A percentile compares a stretch with the other conserved stretches of the same genome.
phyloP scores from a whole-genome alignment of 35 echinoderm and acorn worm species.

The Chiridota heheva region DNA sequence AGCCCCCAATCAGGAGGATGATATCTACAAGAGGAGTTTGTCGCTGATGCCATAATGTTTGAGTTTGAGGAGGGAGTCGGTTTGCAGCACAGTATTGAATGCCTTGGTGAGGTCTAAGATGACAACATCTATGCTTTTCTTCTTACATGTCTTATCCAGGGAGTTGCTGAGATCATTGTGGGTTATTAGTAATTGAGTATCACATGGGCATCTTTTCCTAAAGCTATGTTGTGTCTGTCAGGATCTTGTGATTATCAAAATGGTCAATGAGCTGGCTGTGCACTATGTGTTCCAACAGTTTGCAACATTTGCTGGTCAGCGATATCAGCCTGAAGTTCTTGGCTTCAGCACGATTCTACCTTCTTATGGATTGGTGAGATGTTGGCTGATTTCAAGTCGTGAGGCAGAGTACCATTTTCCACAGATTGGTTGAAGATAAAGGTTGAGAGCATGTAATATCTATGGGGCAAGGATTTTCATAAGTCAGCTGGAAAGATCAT shows the following conservation, averaged over 20 bases:
- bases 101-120: conserved; percentile 41
- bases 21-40: background rate
- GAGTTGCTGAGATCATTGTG: conserved; percentile 6
- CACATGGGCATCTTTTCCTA: conserved; percentile 42
- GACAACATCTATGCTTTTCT: conserved; percentile 6
- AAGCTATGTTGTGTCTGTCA: conserved; percentile 32
- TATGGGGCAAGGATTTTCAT: conserved; percentile 5
- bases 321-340: conserved; percentile 51
- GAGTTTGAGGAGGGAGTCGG: conserved; percentile 10
- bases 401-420: conserved; percentile 18
- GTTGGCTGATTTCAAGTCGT: no score
- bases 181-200: conserved; percentile 21
- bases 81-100: conserved; percentile 37
- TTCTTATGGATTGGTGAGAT: no score
- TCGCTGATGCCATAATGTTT: conserved; percentile 44
- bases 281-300: conserved; percentile 39
- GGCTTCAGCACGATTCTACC: background rate
- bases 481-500: conserved; percentile 32
- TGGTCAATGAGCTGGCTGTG: conserved; percentile 33
- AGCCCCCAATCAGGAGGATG: conserved; percentile 29
- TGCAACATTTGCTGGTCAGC: conserved; percentile 37
- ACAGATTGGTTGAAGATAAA: conserved; percentile 41
- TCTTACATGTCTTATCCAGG: conserved; percentile 12
- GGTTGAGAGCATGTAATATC: conserved; percentile 22
- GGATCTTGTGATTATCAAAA: conserved; percentile 27